phyloP scores from a whole-genome alignment of 2,888 invertebrate species.

The Imbricaverruca yamaguchii region DNA sequence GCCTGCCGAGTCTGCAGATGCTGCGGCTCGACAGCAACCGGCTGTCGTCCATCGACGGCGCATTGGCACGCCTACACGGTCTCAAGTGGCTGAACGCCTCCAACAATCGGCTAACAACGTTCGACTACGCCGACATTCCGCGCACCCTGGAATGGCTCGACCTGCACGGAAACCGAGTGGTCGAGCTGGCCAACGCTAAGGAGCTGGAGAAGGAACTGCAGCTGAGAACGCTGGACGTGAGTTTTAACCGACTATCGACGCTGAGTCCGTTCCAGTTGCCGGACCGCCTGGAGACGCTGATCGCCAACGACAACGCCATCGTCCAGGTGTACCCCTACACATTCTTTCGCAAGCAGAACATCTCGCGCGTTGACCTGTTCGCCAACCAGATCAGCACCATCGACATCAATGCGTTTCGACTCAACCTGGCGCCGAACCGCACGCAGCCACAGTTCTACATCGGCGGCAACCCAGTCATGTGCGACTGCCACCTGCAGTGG shows the following conservation, averaged over 20 bases:
- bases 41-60: conserved; percentile 65
- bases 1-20: conserved; percentile 66
- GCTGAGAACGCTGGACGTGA: conserved; percentile 61
- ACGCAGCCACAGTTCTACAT: conserved; percentile 70
- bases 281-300: conserved; percentile 68
- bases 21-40: conserved; percentile 74
- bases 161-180: conserved; percentile 53
- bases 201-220: conserved; percentile 72
- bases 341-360: conserved; percentile 57
- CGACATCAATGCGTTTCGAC: conserved; percentile 61
- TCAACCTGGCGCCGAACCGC: conserved; percentile 63
- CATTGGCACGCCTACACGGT: conserved; percentile 59
- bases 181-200: conserved; percentile 73
- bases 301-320: conserved; percentile 61
- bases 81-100: conserved; percentile 43
- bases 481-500: conserved; percentile 85
- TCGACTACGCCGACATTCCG: conserved; percentile 71
- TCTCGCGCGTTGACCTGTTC: conserved; percentile 68
- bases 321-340: conserved; percentile 56
- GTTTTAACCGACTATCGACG: conserved; percentile 69
- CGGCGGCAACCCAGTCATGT: conserved; percentile 72
- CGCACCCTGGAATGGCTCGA: conserved; percentile 33
- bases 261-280: conserved; percentile 75
- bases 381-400: conserved; percentile 64
- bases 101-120: conserved; percentile 54